Conservation (phyloP, 2,113 vertebrate genomes). For the Otolemur garnettii region DNA sequence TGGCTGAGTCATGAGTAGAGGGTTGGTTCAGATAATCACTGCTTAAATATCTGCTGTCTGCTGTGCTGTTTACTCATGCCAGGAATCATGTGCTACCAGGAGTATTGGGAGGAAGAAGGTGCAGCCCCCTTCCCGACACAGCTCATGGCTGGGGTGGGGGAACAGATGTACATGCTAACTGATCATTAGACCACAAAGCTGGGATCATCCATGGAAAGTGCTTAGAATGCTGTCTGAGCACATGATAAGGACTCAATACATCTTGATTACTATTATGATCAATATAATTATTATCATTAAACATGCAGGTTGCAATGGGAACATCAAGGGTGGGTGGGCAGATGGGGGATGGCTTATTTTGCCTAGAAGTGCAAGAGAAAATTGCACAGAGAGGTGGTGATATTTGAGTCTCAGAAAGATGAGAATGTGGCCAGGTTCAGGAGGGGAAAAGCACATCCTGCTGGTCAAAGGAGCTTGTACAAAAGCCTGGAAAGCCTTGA, state of each 20-base stretch:
- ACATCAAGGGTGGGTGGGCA: background rate
- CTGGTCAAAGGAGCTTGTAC: background rate
- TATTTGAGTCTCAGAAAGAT: background rate
- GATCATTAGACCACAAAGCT: constrained; percentile 3
- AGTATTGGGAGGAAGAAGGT: background rate
- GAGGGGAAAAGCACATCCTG: background rate
- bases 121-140: background rate
- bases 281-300: constrained; percentile 73
- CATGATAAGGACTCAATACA: constrained; percentile 50
- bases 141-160: background rate
- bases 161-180: constrained; percentile 35
- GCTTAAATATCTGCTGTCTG: background rate
- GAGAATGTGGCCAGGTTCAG: background rate
- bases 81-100: background rate
- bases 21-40: background rate
- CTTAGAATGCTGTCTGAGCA: constrained; percentile 68
- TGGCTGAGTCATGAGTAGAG: constrained; percentile 39
- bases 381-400: background rate
- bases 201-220: background rate
- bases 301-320: constrained; percentile 41
- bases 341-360: background rate
- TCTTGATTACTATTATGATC: constrained; percentile 68
- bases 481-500: background rate
- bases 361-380: constrained; percentile 7
- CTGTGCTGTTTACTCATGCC: background rate